phyloP scores from a whole-genome alignment of 92 coral and sea anemone genomes.

The Paragorgia papillata region DNA sequence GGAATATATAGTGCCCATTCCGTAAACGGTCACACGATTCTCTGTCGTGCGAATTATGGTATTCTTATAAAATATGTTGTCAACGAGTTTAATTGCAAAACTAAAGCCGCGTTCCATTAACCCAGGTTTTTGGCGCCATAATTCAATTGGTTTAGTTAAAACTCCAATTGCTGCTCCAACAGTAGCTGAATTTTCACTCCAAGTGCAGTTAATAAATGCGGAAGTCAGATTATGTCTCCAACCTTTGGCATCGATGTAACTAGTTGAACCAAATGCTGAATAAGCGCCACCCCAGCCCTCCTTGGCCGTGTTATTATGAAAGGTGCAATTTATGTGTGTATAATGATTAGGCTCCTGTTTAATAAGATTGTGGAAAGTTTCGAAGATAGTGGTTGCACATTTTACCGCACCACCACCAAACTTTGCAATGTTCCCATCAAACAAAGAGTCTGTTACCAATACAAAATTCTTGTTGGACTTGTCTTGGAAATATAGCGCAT shows the following conservation, averaged over 20 bases:
- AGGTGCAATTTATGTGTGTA: conserved; percentile 14
- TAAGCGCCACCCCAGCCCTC: conserved; percentile 35
- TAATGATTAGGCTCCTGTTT: conserved; percentile 17
- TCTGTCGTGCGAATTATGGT: conserved; percentile 12
- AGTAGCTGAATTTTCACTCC: conserved; percentile 58
- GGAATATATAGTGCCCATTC: conserved; percentile 69
- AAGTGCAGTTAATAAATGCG: conserved; percentile 45
- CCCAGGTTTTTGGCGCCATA: conserved; percentile 53
- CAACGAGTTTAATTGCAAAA: conserved; percentile 45
- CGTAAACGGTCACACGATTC: conserved; percentile 42
- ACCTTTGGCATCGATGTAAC: conserved; percentile 27
- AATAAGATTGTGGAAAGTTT: conserved; percentile 4
- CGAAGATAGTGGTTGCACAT: conserved; percentile 10
- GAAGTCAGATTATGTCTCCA: conserved; percentile 24
- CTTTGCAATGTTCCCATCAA: not conserved
- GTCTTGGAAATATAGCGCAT: conserved; percentile 51
- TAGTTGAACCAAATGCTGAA: conserved; percentile 46
- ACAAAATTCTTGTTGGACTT: conserved; percentile 11
- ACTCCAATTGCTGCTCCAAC: conserved; percentile 67
- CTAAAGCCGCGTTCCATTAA: conserved; percentile 56
- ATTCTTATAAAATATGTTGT: conserved; percentile 44
- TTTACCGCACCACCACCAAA: conserved; percentile 54
- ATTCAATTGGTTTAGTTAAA: conserved; percentile 30
- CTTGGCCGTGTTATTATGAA: conserved; percentile 10
- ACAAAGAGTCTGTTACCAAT: conserved; percentile 1